These are phyloP conservation scores for Encarsia formosa DNA, from an alignment of 2,888 invertebrate genomes.

Conservation along the genomic window DNA sequence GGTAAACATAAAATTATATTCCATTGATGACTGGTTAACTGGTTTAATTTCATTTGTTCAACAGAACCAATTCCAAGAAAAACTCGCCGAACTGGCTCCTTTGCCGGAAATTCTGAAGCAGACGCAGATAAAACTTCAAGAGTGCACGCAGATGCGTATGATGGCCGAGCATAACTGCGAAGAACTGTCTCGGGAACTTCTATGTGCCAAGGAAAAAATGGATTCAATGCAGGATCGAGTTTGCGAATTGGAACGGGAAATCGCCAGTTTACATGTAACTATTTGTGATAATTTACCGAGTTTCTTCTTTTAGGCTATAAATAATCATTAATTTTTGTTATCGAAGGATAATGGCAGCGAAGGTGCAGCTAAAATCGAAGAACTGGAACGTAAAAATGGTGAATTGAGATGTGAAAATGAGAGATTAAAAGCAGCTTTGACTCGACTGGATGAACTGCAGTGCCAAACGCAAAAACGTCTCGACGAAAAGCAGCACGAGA, in stretches of 20 bases:
- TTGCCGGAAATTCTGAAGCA: constrained; percentile 67
- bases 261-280: constrained; percentile 35
- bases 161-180: constrained; percentile 65
- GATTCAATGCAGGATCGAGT: constrained; percentile 43
- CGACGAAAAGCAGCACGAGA: constrained; percentile 67
- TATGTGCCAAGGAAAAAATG: constrained; percentile 61
- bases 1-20: constrained; percentile 31
- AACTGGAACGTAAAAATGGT: constrained; percentile 52
- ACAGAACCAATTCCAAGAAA: constrained; percentile 66
- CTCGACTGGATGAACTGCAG: constrained; percentile 58
- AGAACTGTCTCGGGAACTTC: constrained; percentile 62
- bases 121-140: constrained; percentile 64
- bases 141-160: constrained; percentile 65
- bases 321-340: neutral
- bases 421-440: constrained; percentile 54
- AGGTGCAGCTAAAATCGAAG: constrained; percentile 34
- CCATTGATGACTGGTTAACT: neutral
- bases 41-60: neutral
- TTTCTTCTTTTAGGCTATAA: too few species aligned
- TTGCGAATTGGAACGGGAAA: constrained; percentile 40
- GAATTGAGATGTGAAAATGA: constrained; percentile 56
- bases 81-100: constrained; percentile 65
- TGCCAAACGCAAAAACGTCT: constrained; percentile 60
- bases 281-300: too few species aligned
- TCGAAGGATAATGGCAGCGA: constrained; percentile 35